A percentile compares a stretch with the other conserved stretches of the same genome.
phyloP scores from a whole-genome alignment of 2,888 invertebrate species.

The Heliconius hortense region DNA sequence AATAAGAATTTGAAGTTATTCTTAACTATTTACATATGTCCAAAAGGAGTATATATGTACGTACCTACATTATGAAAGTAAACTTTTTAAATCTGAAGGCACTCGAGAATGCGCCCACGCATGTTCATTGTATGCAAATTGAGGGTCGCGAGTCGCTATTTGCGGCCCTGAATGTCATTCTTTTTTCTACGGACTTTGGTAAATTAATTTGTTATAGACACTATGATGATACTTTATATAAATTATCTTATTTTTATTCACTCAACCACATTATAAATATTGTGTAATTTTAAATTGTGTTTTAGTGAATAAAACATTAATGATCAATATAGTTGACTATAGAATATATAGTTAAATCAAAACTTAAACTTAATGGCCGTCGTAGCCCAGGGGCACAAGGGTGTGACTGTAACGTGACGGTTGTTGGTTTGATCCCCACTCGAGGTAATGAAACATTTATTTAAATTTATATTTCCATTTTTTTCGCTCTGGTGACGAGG shows the following conservation, averaged over 20 bases:
- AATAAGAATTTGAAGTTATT: neutral
- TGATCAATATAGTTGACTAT: neutral
- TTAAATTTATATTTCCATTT: no score
- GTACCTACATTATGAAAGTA: constrained; percentile 21
- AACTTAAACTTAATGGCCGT: no score
- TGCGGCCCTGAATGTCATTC: constrained; percentile 49
- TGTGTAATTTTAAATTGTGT: neutral
- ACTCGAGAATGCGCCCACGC: constrained; percentile 72
- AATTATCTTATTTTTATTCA: neutral
- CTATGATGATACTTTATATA: neutral
- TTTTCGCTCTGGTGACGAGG: no score
- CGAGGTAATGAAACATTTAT: no score
- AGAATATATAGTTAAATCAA: neutral
- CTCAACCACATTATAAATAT: neutral
- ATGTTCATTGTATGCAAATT: constrained; percentile 79
- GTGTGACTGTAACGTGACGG: no score
- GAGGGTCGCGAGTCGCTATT: constrained; percentile 77
- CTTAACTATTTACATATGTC: constrained; percentile 12
- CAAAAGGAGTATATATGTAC: neutral
- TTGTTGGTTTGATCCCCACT: no score
- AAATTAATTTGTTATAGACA: neutral
- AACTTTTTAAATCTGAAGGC: constrained; percentile 47
- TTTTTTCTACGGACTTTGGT: constrained; percentile 39
- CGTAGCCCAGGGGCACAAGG: no score
- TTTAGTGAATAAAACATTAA: neutral